Evolutionary conservation across 2,888 invertebrate species (phyloP).

Genomic region (Andrena dorsata): DNA sequence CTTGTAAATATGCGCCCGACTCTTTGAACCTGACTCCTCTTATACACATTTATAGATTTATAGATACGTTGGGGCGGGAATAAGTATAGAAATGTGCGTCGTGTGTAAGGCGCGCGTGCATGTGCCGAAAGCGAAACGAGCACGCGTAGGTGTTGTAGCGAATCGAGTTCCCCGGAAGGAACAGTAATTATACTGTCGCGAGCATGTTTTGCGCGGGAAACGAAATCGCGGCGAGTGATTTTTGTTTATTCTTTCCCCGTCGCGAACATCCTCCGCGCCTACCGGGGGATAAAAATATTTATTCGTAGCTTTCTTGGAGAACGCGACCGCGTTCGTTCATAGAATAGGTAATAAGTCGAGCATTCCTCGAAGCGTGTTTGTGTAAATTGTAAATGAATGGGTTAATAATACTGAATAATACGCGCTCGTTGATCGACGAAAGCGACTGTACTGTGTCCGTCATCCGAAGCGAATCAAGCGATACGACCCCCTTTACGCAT

Average conservation of each 20-base stretch:
- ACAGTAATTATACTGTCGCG: slow-evolving; percentile 45
- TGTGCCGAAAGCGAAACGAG: neutral
- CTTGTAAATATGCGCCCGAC: slow-evolving; percentile 7
- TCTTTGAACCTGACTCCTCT: neutral
- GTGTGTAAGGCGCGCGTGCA: neutral
- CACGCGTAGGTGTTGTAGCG: slow-evolving; percentile 22
- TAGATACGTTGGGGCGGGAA: neutral
- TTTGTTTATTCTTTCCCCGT: no score
- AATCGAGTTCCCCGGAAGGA: slow-evolving; percentile 57
- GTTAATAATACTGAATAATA: no score
- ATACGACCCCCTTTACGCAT: neutral
- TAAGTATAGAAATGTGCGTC: neutral
- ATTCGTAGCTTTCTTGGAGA: slow-evolving; percentile 7
- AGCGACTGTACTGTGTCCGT: neutral
- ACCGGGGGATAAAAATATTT: slow-evolving; percentile 26
- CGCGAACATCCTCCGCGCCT: neutral
- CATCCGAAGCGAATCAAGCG: neutral
- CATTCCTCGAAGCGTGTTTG: neutral
- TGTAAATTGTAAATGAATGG: no score
- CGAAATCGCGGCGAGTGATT: neutral
- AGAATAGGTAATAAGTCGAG: neutral
- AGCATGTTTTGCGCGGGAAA: neutral
- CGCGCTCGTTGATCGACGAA: no score
- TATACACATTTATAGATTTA: neutral
- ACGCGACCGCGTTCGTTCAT: neutral